Evolutionary conservation across 2,113 vertebrate species (phyloP).

Genomic region (Stomatorhinus ivindoensis): DNA sequence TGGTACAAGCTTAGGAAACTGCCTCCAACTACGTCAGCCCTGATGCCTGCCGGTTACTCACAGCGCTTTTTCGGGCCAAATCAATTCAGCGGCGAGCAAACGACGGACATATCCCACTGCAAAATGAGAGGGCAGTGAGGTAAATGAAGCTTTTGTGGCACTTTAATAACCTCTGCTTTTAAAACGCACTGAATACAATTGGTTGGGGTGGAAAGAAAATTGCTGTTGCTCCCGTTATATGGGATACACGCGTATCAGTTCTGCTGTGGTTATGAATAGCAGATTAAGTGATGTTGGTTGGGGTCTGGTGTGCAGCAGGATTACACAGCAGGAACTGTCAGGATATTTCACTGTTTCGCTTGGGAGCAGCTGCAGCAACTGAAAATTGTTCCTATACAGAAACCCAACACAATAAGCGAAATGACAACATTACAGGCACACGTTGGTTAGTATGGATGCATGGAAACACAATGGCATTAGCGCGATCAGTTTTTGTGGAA

Average conservation of each 20-base stretch:
- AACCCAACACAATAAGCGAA: neutral
- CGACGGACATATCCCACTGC: neutral
- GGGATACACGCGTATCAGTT: neutral
- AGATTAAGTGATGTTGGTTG: neutral
- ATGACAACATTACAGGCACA: neutral
- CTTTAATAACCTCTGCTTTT: neutral
- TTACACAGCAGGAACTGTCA: neutral
- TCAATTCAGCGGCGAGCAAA: neutral
- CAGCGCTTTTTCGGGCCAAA: neutral
- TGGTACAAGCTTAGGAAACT: neutral
- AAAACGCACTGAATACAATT: neutral
- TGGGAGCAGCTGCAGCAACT: neutral
- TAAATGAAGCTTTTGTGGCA: neutral
- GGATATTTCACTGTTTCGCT: neutral
- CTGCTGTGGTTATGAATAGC: neutral
- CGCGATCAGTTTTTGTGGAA: neutral
- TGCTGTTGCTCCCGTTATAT: neutral
- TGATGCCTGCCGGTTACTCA: neutral
- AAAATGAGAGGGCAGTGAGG: neutral
- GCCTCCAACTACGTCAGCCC: neutral
- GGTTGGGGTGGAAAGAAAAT: neutral
- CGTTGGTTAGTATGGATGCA: neutral
- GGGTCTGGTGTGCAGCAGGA: neutral
- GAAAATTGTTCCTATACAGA: neutral
- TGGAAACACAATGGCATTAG: neutral